Evolutionary conservation across 37 sponge, comb jelly and placozoan genomes (phyloP), one percentile per base, ranked within the genome.

Genomic region (Beroe ovata): DNA sequence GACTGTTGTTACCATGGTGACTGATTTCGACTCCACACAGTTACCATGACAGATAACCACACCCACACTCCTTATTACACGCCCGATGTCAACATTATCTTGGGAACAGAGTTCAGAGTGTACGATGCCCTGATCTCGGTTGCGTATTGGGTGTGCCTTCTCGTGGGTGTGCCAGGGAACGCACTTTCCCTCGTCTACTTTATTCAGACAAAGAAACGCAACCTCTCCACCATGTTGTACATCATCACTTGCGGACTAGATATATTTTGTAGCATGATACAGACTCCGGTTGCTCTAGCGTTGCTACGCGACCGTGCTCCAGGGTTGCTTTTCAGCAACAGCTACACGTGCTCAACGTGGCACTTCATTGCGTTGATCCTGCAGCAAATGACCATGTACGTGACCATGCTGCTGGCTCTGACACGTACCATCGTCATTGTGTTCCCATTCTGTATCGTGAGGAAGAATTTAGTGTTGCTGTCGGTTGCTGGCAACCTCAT

Each of bases 331-430:
- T 30, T 66, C 18, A 30, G 6, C 35, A 66, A 32, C 69, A 66
- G 32, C 25, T 33, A 34, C 2, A 14, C 34, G 8, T 66, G 69
- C 69, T 34, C 36, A 18, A 1, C 30, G 32, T 66, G 69, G 69
- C 30, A 66, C 30, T 66, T 66, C 36, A 33, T 30, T 2, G 32
- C 30, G 36, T 16, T 66, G 36, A 4, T 66, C 8, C 69, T 66
- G 11, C 69, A 66, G 36, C 69, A 66, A 16, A 66, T 66, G 69
- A 29, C 35, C 69, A 66, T 66, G 69, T 66, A 29, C 30, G 69
- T 66, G 33, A 30, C 30, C 16, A 66, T 66, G 69, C 36, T 66
- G 69, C 18, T 66, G 36, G 25, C 69, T 2, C 30, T 66, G 4
- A 29, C 35, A 0, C 69, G 69, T 8, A 30, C 69, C 25, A 32